Base-by-base conservation (phyloP, 2,888 invertebrate species). In the Metallyticus violacea region DNA sequence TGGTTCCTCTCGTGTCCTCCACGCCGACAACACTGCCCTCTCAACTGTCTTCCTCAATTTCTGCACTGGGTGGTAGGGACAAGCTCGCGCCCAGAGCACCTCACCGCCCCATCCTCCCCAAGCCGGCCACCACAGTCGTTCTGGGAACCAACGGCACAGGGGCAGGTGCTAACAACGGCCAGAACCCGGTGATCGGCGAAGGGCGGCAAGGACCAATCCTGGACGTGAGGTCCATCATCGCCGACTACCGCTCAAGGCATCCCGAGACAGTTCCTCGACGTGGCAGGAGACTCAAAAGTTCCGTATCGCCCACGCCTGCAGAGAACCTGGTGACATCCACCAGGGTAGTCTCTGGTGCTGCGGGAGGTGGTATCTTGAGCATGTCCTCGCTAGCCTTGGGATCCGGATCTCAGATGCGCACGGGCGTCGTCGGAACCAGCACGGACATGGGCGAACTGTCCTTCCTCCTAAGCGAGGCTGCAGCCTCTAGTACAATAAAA, bases 171-270 rank as follows among this genome's bases (percentile, higher is more conserved):
- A 87, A 85, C 83, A 88, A 88, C 40, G 87, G 86, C 6, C 93
- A 93, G 91, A 94, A 94, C 88, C 94, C 95, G 22, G 94, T 94
- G 86, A 91, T 95, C 86, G 93, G 94, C 0, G 94, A 94, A 92
- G 96, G 96, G 0, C 93, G 95, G 0, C 96, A 96, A 90, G 95
- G 96, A 0, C 95, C 96, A 0, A 95, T 96, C n/a, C 94, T 96
- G 87, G 96, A 97, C 91, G 97, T 97, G 0, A 95, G 96, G 90
- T 96, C 96, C 5, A 96, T 97, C 86, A 96, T 96, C 90, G 96
- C 96, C 0, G 97, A 97, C 90, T 96, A 96, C 90, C 94, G 96
- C 89, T 95, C 96, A 88, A 93, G 95, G 89, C 96, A 96, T 91
- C 96, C 96, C 0, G 96, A 97, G 89, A 92, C 94, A 5, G 94